Evolutionary conservation across 2,113 vertebrate species (phyloP).

Genomic region (Microtus oregoni): DNA sequence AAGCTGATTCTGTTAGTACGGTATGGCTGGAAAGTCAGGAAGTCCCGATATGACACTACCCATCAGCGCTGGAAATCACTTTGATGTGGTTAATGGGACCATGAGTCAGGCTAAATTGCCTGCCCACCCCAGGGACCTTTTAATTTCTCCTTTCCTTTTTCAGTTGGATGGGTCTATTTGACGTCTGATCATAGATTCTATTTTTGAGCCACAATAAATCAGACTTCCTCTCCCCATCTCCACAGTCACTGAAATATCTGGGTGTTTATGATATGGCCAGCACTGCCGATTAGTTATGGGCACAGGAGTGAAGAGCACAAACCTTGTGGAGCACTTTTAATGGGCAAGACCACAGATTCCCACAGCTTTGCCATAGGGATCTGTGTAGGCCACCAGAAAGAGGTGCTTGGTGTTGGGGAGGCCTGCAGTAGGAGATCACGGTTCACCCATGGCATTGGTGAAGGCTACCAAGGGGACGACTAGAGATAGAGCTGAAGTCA

Average conservation of each 20-base stretch:
- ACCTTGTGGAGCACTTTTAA: neutral
- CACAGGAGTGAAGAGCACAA: neutral
- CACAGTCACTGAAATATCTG: neutral
- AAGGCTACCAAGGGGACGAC: neutral
- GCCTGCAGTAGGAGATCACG: neutral
- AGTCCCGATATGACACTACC: fast-evolving
- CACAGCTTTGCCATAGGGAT: neutral
- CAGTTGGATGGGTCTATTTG: neutral
- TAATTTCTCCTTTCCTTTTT: neutral
- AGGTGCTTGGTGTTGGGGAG: neutral
- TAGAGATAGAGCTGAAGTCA: neutral
- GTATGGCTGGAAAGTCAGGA: neutral
- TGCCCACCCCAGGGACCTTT: neutral
- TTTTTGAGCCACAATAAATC: constrained; percentile 2
- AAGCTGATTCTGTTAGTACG: neutral
- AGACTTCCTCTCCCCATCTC: neutral
- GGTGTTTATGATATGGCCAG: neutral
- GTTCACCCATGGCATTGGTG: neutral
- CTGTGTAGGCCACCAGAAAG: neutral
- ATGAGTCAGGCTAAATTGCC: neutral
- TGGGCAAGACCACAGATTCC: neutral
- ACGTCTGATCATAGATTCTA: neutral
- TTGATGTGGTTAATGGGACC: neutral
- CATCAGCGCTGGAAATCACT: neutral
- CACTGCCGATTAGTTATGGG: neutral